Evolutionary conservation across 2,888 invertebrate genomes (phyloP), one percentile per base, ranked within the genome.

Genomic region (Drosophila stalkeri): DNA sequence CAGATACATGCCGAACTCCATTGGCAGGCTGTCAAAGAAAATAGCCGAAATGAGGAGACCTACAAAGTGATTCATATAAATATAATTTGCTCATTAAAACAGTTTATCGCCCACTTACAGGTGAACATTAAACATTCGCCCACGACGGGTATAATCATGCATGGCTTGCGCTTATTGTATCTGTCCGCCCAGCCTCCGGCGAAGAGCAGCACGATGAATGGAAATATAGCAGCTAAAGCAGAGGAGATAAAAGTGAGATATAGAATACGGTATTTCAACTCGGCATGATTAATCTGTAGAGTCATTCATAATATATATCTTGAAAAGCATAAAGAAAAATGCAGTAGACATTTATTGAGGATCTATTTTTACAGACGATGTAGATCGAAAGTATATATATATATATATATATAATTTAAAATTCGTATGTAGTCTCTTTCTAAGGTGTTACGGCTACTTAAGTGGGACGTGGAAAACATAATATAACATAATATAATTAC

Each of bases 101-200:
- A 39, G 1, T n/a, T 14, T 0, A 9, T 11, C 12, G 20, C 5
- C 4, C 35, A 81, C 88, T 85, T 77, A 93, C 93, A 92, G 52
- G 85, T 57, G 49, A 91, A 91, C 3, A 91, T 88, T 1, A 92
- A 66, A 0, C 81, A 79, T 61, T 93, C 93, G 0, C 93, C 93
- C 9, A 93, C 70, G 33, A 93, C 81, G 1, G 93, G 93, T 43
- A 92, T 61, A 18, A 93, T 84, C 87, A 93, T 92, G 56, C 93
- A 93, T 14, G 93, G 93, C 64, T 93, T 93, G 7, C 93, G 83
- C 54, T 92, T 90, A 41, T 93, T 92, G 69, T 91, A 92, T 41
- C 92, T 90, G 83, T 93, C 93, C 44, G 92, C 92, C 93, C 93
- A 93, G 2, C 93, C 93, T 20, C 93, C 93, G 55, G 93, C 93